phyloP scores from a whole-genome alignment of 2,113 vertebrate species.

The Bubo bubo region DNA sequence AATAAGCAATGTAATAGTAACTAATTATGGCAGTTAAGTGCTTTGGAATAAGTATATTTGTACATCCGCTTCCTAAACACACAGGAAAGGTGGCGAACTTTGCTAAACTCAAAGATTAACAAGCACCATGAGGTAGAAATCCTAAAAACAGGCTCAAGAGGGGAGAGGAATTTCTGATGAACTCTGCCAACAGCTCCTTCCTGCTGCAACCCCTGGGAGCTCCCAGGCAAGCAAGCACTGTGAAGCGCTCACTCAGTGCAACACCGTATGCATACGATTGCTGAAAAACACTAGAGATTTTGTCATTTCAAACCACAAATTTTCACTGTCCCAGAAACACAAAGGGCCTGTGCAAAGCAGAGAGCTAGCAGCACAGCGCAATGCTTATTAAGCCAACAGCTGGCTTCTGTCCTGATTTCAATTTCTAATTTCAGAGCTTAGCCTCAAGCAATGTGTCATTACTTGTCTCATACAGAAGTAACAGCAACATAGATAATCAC shows the following conservation, averaged over 20 bases:
- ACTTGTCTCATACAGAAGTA: not conserved
- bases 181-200: not conserved
- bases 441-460: not conserved
- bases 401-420: not conserved
- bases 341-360: not conserved
- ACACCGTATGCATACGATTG: not conserved
- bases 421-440: conserved; percentile 3
- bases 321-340: not conserved
- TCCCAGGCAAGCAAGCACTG: not conserved
- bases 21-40: not conserved
- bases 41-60: not conserved
- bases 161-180: not conserved
- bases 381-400: not conserved
- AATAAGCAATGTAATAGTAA: not conserved
- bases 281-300: not conserved
- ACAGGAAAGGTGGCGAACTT: not conserved
- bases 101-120: not conserved
- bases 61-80: not conserved
- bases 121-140: not conserved
- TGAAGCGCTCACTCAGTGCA: not conserved
- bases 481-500: not conserved
- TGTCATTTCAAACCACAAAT: not conserved
- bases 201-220: not conserved
- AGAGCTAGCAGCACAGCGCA: not conserved
- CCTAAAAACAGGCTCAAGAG: not conserved